Conservation (phyloP, 2,888 invertebrate species). For the Herminia tarsipennalis region DNA sequence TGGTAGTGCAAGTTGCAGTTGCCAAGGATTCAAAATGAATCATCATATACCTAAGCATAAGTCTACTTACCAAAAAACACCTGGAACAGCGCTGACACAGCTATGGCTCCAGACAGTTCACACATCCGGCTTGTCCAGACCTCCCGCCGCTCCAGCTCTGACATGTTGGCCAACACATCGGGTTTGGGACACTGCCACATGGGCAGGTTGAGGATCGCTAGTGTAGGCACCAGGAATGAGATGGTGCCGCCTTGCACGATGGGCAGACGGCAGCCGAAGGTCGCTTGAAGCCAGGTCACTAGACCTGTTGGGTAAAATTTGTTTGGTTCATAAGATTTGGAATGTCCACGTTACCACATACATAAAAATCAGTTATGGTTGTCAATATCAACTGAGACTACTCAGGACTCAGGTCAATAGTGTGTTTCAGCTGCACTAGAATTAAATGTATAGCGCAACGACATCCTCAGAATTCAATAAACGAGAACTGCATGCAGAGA, state of each 20-base stretch:
- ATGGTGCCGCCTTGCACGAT: slow-evolving; percentile 93
- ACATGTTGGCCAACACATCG: slow-evolving; percentile 82
- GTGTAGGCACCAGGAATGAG: slow-evolving; percentile 91
- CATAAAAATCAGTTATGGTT: no score
- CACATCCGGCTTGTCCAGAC: slow-evolving; percentile 92
- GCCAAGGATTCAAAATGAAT: no score
- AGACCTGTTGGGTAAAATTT: slow-evolving; percentile 75
- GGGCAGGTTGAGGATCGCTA: slow-evolving; percentile 90
- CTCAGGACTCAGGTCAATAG: no score
- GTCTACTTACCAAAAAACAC: slow-evolving; percentile 88
- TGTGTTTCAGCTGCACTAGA: no score
- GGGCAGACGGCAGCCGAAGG: slow-evolving; percentile 91
- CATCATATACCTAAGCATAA: no score
- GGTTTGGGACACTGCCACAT: slow-evolving; percentile 89
- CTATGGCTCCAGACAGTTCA: slow-evolving; percentile 93
- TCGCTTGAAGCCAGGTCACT: slow-evolving; percentile 90
- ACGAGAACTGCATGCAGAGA: no score
- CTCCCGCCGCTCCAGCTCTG: slow-evolving; percentile 81
- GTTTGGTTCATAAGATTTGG: neutral
- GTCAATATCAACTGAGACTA: no score
- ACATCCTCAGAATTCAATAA: no score
- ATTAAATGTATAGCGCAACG: no score
- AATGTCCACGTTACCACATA: no score
- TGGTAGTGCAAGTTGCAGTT: no score
- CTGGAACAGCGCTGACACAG: slow-evolving; percentile 91